Base-by-base conservation (phyloP, 2,888 invertebrate genomes). In the Nomada ruficornis region DNA sequence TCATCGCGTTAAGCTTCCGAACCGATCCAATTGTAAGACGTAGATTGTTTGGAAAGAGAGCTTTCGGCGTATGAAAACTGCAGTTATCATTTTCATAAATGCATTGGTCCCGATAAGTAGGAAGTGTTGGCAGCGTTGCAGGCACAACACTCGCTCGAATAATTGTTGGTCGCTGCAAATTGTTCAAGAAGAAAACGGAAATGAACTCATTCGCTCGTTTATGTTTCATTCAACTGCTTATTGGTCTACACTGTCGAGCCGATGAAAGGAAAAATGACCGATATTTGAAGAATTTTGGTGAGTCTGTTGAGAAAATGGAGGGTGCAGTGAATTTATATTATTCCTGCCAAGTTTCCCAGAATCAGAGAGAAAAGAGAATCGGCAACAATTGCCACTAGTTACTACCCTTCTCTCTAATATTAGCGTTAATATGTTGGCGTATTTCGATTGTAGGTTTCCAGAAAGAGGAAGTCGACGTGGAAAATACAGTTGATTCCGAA, bases 201-300 rank as follows among this genome's bases (percentile, higher is more conserved):
- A 89, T 88, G 88, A 54, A 64, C 77, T 76, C 82, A 77, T 57
- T 85, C 52, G 81, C 63, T 60, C 76, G 72, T 59, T 76, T 70
- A 47, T 36, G 82, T 59, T 68, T 84, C 71, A 42, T 76, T 44
- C 52, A 82, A 67, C 57, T 89, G 13, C 50, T 87, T 42, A 54
- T 87, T n/a, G 68, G 62, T 42, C 47, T 73, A 13, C 65, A 42
- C 52, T 77, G 76, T 67, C 57, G 67, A 15, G 65, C 73, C 62
- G 80, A 77, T 47, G 72, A 60, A 42, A 86, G 92, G 67, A 89
- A 86, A 64, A 93, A 93, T 83, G 91, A 92, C 82, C 91, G 88
- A 72, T 92, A 89, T 83, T 80, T 92, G 29, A 77, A 80, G 0
- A 82, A 87, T 47, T 84, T 88, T 59, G 92, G 93, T 91, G 82